These are phyloP conservation scores for Bathynomus jamesi DNA, from an alignment of 1,140 invertebrate genomes.

Conservation along the genomic window DNA sequence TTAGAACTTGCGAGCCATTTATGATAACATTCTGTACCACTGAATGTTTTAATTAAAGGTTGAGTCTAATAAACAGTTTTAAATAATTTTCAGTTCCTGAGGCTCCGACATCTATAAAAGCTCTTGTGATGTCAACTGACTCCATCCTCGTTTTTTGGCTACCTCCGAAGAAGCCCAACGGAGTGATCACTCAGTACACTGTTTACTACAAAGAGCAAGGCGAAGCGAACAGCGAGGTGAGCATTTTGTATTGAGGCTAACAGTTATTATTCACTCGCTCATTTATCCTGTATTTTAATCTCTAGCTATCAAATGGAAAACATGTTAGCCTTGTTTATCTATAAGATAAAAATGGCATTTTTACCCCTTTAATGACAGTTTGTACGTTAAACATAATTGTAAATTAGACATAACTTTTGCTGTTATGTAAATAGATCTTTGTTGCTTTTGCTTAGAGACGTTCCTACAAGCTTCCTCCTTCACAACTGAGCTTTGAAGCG, in stretches of 20 bases:
- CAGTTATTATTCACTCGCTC: background rate
- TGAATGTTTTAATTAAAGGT: no score
- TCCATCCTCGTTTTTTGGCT: constrained; percentile 90
- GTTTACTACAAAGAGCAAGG: constrained; percentile 70
- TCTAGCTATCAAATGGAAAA: no score
- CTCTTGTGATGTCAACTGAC: constrained; percentile 78
- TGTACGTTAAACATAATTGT: no score
- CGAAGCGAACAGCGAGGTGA: constrained; percentile 30
- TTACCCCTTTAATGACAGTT: no score
- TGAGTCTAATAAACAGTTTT: no score
- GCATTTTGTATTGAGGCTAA: background rate
- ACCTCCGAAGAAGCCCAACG: constrained; percentile 82
- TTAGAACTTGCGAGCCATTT: no score
- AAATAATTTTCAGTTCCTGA: constrained; percentile 78
- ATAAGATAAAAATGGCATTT: no score
- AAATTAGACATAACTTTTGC: no score
- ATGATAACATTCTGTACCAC: no score
- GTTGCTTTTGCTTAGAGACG: no score
- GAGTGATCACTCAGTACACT: constrained; percentile 84
- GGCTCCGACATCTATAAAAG: constrained; percentile 83
- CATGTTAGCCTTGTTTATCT: no score
- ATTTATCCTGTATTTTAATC: background rate
- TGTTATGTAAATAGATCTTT: background rate
- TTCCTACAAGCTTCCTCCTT: constrained; percentile 53
- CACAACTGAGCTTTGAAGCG: constrained; percentile 69